Conservation (phyloP, 1,140 invertebrate species). For the Solenopsis invicta region DNA sequence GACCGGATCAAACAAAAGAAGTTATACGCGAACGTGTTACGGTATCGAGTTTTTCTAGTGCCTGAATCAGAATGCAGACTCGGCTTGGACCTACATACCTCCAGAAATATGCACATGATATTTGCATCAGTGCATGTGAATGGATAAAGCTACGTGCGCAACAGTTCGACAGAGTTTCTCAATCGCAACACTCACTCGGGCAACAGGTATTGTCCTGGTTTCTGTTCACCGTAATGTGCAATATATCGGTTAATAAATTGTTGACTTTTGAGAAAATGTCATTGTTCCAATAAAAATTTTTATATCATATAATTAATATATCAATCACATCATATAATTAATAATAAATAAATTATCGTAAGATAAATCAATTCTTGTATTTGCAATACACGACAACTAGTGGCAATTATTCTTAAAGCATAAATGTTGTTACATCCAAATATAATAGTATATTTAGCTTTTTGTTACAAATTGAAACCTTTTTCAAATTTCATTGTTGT, state of each 20-base stretch:
- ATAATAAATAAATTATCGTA: not conserved
- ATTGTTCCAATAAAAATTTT: not conserved
- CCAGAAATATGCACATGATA: conserved; percentile 56
- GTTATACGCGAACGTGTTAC: conserved; percentile 70
- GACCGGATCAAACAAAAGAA: conserved; percentile 67
- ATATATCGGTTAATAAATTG: not conserved
- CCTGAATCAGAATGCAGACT: conserved; percentile 71
- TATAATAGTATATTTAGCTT: not conserved
- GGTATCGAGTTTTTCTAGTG: conserved; percentile 72
- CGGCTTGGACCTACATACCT: conserved; percentile 51
- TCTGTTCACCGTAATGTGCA: not conserved
- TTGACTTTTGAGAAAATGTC: not conserved
- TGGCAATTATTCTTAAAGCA: not conserved
- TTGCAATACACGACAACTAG: not conserved
- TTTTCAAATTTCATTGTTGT: not conserved
- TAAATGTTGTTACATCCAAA: not conserved
- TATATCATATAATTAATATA: not conserved
- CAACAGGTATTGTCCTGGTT: conserved; percentile 22
- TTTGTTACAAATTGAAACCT: not conserved
- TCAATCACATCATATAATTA: not conserved
- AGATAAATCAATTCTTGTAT: not conserved
- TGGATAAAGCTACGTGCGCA: conserved; percentile 62
- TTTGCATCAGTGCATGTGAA: conserved; percentile 52
- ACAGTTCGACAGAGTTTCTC: conserved; percentile 68
- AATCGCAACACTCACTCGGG: conserved; percentile 25